phyloP scores from a whole-genome alignment of 1,140 invertebrate genomes.

The Zaprionus davidi region DNA sequence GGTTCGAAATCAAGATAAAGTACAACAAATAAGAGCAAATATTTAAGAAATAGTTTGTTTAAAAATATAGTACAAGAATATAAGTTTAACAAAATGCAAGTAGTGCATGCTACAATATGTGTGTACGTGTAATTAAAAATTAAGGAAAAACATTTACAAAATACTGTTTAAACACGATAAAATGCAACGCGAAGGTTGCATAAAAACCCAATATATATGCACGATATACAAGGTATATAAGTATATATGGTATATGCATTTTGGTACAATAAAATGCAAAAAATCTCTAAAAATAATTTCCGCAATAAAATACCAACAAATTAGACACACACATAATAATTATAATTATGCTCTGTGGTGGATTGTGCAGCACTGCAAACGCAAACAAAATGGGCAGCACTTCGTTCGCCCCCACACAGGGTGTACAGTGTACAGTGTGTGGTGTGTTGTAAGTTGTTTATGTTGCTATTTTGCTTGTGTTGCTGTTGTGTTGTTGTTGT shows the following conservation, averaged over 20 bases:
- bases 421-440: conserved; percentile 26
- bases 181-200: conserved; percentile 26
- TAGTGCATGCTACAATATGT: conserved; percentile 42
- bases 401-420: conserved; percentile 8
- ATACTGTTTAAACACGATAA: conserved; percentile 58
- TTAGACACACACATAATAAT: conserved; percentile 36
- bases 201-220: conserved; percentile 17
- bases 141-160: conserved; percentile 48
- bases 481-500: conserved; percentile 10
- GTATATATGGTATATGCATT: conserved; percentile 39
- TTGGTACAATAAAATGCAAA: conserved; percentile 70
- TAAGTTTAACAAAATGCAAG: conserved; percentile 49
- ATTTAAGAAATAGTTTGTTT: conserved; percentile 11
- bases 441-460: not conserved
- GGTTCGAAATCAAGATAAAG: conserved; percentile 31
- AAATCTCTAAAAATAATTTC: conserved; percentile 60
- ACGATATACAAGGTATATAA: not conserved
- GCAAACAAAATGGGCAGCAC: conserved; percentile 74
- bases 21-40: conserved; percentile 50
- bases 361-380: conserved; percentile 67
- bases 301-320: conserved; percentile 42
- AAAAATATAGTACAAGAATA: conserved; percentile 15
- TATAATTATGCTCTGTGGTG: conserved; percentile 33
- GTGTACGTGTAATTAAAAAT: conserved; percentile 12
- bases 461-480: not conserved